phyloP scores from a whole-genome alignment of 2,113 vertebrate species.

The Myotis davidii region DNA sequence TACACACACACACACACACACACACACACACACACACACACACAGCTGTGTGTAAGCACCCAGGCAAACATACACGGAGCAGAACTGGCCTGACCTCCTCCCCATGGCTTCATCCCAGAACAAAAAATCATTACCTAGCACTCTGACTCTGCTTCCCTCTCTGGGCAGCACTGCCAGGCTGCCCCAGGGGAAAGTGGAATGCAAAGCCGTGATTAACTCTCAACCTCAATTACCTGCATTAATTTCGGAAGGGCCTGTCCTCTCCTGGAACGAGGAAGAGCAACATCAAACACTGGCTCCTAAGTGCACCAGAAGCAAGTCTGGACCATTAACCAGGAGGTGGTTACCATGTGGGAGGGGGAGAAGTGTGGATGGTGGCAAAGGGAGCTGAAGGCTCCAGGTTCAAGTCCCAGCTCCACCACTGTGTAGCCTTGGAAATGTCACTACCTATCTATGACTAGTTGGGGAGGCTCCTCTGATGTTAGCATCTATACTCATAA shows the following conservation, averaged over 20 bases:
- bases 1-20: background rate
- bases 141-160: background rate
- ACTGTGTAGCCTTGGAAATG: background rate
- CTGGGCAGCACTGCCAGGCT: background rate
- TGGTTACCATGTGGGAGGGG: background rate
- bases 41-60: rapidly evolving
- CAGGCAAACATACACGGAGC: background rate
- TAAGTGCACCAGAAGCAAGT: background rate
- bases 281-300: background rate
- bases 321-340: background rate
- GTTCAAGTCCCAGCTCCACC: background rate
- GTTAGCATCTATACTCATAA: too few relatives aligned
- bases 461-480: background rate
- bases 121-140: background rate
- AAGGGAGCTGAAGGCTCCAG: background rate
- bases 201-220: background rate
- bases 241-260: background rate
- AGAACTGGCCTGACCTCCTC: background rate
- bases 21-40: background rate
- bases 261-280: background rate
- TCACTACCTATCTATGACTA: background rate
- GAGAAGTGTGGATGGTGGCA: rapidly evolving
- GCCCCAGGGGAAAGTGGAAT: background rate
- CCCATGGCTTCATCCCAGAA: background rate
- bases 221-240: background rate